Conservation (phyloP, 2,888 invertebrate species). For the Dryobotodes eremita region DNA sequence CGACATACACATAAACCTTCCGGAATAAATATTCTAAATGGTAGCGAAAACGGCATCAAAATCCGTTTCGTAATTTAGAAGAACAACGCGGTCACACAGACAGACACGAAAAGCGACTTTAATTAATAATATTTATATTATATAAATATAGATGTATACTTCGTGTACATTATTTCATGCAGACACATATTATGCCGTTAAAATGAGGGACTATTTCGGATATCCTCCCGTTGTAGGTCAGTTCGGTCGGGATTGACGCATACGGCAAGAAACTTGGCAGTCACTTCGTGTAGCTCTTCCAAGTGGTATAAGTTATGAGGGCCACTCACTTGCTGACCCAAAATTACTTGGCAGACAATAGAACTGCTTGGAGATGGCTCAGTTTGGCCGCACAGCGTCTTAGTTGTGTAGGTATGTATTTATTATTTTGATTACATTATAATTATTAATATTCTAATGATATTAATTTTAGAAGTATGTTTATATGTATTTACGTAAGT, state of each 20-base stretch:
- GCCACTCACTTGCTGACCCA: slow-evolving; percentile 83
- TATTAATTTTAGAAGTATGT: no score
- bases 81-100: not conserved
- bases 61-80: not conserved
- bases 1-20: not conserved
- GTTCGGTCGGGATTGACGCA: slow-evolving; percentile 79
- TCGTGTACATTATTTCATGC: not conserved
- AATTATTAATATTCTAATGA: no score
- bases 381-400: not conserved
- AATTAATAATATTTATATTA: not conserved
- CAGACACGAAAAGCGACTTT: not conserved
- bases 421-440: no score
- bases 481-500: no score
- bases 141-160: not conserved
- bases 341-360: slow-evolving; percentile 84
- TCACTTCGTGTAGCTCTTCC: slow-evolving; percentile 79
- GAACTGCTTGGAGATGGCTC: slow-evolving; percentile 43
- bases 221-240: slow-evolving; percentile 74
- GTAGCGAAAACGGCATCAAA: not conserved
- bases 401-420: no score
- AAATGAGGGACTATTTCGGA: slow-evolving; percentile 33
- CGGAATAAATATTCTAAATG: not conserved
- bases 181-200: slow-evolving; percentile 14
- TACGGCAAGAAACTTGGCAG: slow-evolving; percentile 85
- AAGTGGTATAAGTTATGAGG: slow-evolving; percentile 84